A percentile compares a stretch with the other conserved stretches of the same genome.
These are phyloP conservation scores for Polyergus mexicanus DNA, from an alignment of 1,140 invertebrate genomes.

Conservation along the genomic window DNA sequence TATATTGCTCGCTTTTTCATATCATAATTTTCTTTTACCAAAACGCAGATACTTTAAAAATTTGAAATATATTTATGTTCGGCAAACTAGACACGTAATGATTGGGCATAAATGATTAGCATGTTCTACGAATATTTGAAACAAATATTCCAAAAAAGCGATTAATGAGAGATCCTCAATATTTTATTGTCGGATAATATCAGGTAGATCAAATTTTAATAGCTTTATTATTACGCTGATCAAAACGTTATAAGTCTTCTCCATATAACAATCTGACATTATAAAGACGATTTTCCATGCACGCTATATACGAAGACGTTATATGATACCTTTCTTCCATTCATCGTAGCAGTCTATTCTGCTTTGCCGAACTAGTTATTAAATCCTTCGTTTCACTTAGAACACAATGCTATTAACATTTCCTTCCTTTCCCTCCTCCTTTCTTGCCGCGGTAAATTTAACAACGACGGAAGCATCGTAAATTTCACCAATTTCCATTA, in stretches of 20 bases:
- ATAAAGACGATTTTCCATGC: conserved; percentile 67
- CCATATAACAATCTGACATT: conserved; percentile 70
- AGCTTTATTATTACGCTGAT: conserved; percentile 68
- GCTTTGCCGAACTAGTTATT: conserved; percentile 67
- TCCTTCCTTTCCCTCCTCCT: background rate
- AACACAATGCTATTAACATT: conserved; percentile 71
- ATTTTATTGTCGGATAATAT: conserved; percentile 53
- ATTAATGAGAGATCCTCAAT: background rate
- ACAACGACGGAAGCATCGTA: conserved; percentile 22
- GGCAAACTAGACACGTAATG: background rate
- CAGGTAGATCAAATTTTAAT: conserved; percentile 59
- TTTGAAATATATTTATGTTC: background rate
- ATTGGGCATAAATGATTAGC: background rate
- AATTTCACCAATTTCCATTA: conserved; percentile 42
- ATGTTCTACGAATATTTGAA: background rate
- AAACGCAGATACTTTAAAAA: background rate
- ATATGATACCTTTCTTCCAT: conserved; percentile 71
- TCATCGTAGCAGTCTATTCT: conserved; percentile 70
- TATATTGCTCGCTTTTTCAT: background rate
- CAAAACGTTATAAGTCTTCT: conserved; percentile 58
- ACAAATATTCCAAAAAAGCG: background rate
- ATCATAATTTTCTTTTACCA: background rate
- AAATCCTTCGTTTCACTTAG: conserved; percentile 63
- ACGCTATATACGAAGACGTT: conserved; percentile 65
- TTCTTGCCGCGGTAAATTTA: conserved; percentile 40